A percentile compares a stretch with the other conserved stretches of the same genome.
Evolutionary conservation across 1,140 invertebrate genomes (phyloP).

Genomic region (Drosophila tsacasi): DNA sequence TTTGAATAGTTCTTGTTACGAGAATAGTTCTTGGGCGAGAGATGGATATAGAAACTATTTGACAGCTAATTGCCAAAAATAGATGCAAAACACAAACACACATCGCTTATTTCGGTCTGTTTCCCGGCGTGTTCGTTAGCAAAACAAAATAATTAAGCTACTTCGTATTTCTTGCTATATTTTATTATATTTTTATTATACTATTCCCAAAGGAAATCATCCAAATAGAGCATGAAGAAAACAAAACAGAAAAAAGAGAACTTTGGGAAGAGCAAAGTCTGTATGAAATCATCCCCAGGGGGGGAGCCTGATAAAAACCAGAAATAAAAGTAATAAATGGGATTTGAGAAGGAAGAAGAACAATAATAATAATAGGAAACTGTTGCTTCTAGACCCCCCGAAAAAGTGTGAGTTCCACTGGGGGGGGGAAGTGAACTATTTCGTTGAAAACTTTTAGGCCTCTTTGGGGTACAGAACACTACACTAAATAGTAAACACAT

Average conservation of each 20-base stretch:
- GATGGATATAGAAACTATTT: neutral
- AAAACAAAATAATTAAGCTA: constrained; percentile 79
- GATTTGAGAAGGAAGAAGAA: neutral
- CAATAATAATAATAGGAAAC: neutral
- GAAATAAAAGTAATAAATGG: neutral
- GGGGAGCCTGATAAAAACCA: constrained; percentile 1
- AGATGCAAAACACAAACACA: constrained; percentile 13
- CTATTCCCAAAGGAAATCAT: constrained; percentile 20
- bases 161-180: constrained; percentile 37
- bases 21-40: neutral
- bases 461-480: constrained; percentile 16
- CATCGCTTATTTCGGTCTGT: constrained; percentile 8
- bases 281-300: neutral
- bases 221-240: constrained; percentile 36
- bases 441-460: constrained; percentile 4
- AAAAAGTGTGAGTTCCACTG: neutral
- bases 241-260: constrained; percentile 19
- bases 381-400: neutral
- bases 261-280: neutral
- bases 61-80: constrained; percentile 57
- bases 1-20: constrained; percentile 27
- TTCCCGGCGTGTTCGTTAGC: constrained; percentile 15
- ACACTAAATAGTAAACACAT: constrained; percentile 41
- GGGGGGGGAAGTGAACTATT: constrained; percentile 14
- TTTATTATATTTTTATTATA: too few relatives aligned